Evolutionary conservation across 1,140 invertebrate species (phyloP).

Genomic region (Formica exsecta): DNA sequence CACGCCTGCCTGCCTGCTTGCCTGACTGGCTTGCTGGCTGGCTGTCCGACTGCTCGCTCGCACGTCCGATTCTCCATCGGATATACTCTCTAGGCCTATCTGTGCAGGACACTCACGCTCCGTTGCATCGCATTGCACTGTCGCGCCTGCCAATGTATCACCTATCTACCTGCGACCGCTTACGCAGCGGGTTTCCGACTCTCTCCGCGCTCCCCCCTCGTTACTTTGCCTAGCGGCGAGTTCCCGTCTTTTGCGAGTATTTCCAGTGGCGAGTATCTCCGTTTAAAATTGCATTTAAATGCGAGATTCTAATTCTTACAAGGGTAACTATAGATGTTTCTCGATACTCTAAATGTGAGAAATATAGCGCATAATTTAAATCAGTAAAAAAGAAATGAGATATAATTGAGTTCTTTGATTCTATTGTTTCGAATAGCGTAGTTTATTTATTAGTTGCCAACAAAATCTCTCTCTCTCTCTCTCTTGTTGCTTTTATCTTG

Average conservation of each 20-base stretch:
- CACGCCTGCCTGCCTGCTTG: slow-evolving; percentile 77
- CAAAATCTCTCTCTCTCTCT: neutral
- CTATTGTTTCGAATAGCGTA: neutral
- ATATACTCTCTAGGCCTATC: slow-evolving; percentile 65
- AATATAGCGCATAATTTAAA: neutral
- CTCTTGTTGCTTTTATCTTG: neutral
- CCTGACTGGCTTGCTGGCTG: slow-evolving; percentile 51
- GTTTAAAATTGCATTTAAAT: neutral
- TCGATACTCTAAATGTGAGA: neutral
- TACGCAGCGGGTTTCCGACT: slow-evolving; percentile 61
- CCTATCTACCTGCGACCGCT: slow-evolving; percentile 69
- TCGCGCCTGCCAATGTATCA: slow-evolving; percentile 68
- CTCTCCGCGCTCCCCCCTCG: neutral
- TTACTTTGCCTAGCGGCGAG: neutral
- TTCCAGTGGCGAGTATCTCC: neutral
- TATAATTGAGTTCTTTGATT: neutral
- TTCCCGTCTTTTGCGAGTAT: neutral
- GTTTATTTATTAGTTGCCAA: neutral
- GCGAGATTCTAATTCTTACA: neutral
- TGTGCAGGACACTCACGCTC: slow-evolving; percentile 65
- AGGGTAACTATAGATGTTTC: neutral
- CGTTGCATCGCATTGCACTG: slow-evolving; percentile 59
- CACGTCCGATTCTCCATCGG: slow-evolving; percentile 53
- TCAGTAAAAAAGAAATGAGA: neutral
- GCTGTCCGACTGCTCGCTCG: slow-evolving; percentile 46